phyloP scores from a whole-genome alignment of 2,113 vertebrate genomes.

The Sander vitreus region DNA sequence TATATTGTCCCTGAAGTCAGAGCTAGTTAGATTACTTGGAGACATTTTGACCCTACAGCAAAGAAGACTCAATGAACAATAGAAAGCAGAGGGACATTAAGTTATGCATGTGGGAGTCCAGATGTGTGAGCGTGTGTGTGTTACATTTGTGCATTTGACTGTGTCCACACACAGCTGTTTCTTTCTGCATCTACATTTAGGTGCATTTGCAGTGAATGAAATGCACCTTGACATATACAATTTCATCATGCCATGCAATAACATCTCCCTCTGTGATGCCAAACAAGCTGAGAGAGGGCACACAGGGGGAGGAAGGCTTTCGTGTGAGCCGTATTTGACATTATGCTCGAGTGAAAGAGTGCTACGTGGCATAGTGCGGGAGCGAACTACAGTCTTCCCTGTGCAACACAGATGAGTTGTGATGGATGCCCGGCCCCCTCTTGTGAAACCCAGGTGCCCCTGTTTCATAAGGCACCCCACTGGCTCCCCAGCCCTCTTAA shows the following conservation, averaged over 20 bases:
- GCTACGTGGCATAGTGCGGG: slow-evolving; percentile 39
- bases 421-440: slow-evolving; percentile 72
- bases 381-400: slow-evolving; percentile 33
- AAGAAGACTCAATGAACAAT: slow-evolving; percentile 73
- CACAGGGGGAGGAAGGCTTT: slow-evolving; percentile 18
- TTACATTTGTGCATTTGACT: slow-evolving; percentile 3
- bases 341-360: slow-evolving; percentile 43
- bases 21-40: slow-evolving; percentile 81
- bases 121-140: slow-evolving; percentile 19
- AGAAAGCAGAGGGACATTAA: slow-evolving; percentile 55
- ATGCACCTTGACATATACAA: slow-evolving; percentile 61
- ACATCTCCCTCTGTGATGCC: slow-evolving; percentile 58
- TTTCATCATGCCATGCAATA: slow-evolving; percentile 70
- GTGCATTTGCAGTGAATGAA: slow-evolving; percentile 51
- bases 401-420: slow-evolving; percentile 62
- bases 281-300: slow-evolving; percentile 47
- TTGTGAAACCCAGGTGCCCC: slow-evolving; percentile 77
- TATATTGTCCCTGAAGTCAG: slow-evolving; percentile 73
- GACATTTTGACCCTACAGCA: slow-evolving; percentile 75
- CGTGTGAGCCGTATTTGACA: slow-evolving; percentile 40
- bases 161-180: slow-evolving; percentile 14
- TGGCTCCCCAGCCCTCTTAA: slow-evolving; percentile 75
- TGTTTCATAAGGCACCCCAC: slow-evolving; percentile 75
- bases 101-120: slow-evolving; percentile 65
- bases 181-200: slow-evolving; percentile 31